phyloP scores from a whole-genome alignment of 2,113 vertebrate genomes.

The Canis aureus region DNA sequence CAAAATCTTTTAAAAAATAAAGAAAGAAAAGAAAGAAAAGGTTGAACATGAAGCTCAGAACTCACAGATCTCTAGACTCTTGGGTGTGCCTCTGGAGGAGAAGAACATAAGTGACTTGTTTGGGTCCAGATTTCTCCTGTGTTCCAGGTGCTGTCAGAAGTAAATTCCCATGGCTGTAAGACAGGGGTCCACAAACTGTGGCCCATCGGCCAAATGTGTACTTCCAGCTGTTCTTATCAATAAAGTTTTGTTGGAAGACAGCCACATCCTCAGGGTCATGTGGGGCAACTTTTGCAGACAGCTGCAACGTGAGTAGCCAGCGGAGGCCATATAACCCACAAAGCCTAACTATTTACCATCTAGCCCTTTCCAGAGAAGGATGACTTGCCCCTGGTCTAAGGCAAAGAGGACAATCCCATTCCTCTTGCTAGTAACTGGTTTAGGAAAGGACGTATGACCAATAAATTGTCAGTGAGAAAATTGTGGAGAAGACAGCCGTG shows the following conservation, averaged over 20 bases:
- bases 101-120: background rate
- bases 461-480: background rate
- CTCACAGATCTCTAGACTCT: background rate
- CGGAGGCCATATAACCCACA: background rate
- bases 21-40: background rate
- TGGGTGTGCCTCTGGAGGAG: background rate
- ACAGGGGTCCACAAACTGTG: background rate
- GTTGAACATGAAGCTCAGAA: background rate
- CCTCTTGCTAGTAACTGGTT: background rate
- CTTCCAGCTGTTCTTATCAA: background rate
- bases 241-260: background rate
- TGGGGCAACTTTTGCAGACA: background rate
- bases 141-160: background rate
- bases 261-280: fast-evolving
- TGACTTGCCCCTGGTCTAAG: background rate
- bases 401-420: background rate
- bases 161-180: background rate
- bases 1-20: no score
- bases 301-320: background rate
- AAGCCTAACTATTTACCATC: background rate
- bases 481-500: background rate
- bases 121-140: background rate
- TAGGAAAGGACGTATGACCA: background rate
- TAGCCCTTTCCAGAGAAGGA: background rate
- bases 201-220: background rate